phyloP scores from a whole-genome alignment of 2,888 invertebrate genomes.

The Clanis bilineata region DNA sequence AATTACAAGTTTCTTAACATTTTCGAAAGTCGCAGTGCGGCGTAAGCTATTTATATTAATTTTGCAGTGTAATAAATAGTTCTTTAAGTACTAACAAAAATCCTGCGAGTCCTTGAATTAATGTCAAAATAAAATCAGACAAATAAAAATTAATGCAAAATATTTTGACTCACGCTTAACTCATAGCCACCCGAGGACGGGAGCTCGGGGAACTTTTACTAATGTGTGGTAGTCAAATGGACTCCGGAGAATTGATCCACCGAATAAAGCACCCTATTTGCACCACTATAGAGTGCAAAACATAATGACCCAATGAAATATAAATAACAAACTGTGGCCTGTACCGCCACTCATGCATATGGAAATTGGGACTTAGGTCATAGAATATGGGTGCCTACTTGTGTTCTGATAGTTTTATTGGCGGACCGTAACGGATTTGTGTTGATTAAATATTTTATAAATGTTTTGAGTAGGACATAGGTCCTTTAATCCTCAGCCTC shows the following conservation, averaged over 20 bases:
- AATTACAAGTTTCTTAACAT: too few species aligned
- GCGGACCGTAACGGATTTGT: slow-evolving; percentile 41
- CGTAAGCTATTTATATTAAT: too few species aligned
- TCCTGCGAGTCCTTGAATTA: too few species aligned
- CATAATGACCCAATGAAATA: slow-evolving; percentile 41
- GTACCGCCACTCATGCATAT: slow-evolving; percentile 75
- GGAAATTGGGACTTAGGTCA: slow-evolving; percentile 74
- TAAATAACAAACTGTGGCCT: slow-evolving; percentile 51
- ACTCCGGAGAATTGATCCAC: slow-evolving; percentile 62
- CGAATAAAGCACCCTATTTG: slow-evolving; percentile 57
- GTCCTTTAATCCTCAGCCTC: background rate
- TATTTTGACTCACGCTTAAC: slow-evolving; percentile 18
- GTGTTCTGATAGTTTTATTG: slow-evolving; percentile 47
- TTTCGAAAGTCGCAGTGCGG: too few species aligned
- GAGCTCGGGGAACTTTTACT: slow-evolving; percentile 75
- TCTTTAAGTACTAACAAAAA: too few species aligned
- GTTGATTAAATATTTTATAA: slow-evolving; percentile 26
- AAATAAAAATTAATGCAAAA: background rate
- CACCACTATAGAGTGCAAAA: slow-evolving; percentile 50
- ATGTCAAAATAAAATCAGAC: background rate
- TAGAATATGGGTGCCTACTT: slow-evolving; percentile 37
- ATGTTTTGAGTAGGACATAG: background rate
- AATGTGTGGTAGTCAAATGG: slow-evolving; percentile 81
- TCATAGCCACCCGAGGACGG: slow-evolving; percentile 53
- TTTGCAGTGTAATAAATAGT: too few species aligned